Percentiles rank a stretch among this genome's conserved stretches.
Evolutionary conservation across 2,113 vertebrate species (phyloP).

Genomic region (Athene cunicularia): DNA sequence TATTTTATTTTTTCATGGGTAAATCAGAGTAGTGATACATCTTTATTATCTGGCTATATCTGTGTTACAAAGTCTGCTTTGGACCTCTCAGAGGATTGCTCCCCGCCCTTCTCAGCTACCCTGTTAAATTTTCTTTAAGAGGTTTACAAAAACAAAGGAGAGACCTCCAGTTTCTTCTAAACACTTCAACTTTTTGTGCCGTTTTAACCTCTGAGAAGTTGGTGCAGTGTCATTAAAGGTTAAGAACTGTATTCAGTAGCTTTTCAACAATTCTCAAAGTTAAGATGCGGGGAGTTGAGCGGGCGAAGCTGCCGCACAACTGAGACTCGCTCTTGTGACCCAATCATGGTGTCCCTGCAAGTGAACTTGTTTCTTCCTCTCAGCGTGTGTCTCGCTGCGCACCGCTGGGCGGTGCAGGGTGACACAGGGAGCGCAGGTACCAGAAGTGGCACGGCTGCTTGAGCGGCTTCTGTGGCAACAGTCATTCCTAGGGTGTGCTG

Average conservation of each 20-base stretch:
- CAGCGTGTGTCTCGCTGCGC: neutral
- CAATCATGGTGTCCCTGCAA: neutral
- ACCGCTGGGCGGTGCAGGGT: neutral
- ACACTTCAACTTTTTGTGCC: neutral
- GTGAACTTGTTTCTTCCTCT: neutral
- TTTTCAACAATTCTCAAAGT: neutral
- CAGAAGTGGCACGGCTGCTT: conserved; percentile 14
- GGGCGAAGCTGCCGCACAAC: neutral
- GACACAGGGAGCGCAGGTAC: conserved; percentile 21
- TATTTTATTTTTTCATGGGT: neutral
- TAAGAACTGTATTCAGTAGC: neutral
- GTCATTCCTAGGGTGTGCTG: neutral
- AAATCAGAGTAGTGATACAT: neutral
- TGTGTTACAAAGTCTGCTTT: neutral
- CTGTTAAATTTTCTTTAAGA: neutral
- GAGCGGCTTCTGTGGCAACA: neutral
- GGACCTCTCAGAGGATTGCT: neutral
- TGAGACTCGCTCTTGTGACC: neutral
- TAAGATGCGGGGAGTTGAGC: neutral
- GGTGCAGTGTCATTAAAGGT: neutral
- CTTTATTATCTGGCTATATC: neutral
- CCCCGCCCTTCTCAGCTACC: neutral
- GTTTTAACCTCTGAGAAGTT: neutral
- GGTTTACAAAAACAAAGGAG: neutral
- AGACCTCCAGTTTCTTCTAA: neutral